Evolutionary conservation across 2,113 vertebrate species (phyloP).

Genomic region (Pseudopodoces humilis): DNA sequence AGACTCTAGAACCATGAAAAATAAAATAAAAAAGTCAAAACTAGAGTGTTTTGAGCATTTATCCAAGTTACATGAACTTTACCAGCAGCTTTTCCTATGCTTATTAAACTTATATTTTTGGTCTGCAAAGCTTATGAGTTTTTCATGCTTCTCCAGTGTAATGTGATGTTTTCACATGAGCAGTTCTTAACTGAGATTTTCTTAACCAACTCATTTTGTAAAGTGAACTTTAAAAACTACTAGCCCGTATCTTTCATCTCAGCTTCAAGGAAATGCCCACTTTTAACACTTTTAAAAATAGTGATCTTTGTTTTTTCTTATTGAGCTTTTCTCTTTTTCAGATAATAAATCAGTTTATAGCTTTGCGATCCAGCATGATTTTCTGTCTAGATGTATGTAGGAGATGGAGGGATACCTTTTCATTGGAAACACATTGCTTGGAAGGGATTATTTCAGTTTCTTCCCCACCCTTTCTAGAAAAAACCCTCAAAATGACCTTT

Average conservation of each 20-base stretch:
- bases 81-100: background rate
- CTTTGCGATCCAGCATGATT: background rate
- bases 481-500: background rate
- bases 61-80: background rate
- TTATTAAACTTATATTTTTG: background rate
- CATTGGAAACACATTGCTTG: background rate
- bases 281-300: background rate
- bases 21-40: background rate
- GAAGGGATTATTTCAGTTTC: background rate
- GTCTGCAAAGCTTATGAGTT: background rate
- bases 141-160: background rate
- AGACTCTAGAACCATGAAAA: background rate
- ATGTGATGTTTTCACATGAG: background rate
- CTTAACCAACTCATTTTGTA: background rate
- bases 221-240: background rate
- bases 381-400: background rate
- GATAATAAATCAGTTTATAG: background rate
- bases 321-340: background rate
- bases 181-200: background rate
- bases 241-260: background rate
- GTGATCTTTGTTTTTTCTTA: background rate
- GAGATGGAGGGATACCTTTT: background rate
- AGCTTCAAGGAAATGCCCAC: background rate
- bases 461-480: background rate
- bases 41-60: background rate